Evolutionary conservation across 2,113 vertebrate species (phyloP).

Genomic region (Cyanocitta stelleri): DNA sequence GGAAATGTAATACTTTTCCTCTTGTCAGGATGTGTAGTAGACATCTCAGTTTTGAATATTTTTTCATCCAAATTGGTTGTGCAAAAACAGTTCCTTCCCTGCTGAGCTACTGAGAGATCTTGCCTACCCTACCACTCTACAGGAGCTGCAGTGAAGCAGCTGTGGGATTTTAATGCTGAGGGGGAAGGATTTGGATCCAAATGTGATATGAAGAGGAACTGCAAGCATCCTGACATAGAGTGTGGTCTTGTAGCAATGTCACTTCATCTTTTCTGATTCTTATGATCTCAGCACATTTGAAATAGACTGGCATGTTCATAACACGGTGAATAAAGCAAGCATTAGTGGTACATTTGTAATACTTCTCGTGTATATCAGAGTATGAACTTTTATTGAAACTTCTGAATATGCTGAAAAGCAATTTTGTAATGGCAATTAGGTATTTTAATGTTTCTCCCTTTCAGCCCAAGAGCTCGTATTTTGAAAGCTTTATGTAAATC

Average conservation of each 20-base stretch:
- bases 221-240: background rate
- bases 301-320: background rate
- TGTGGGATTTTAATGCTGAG: background rate
- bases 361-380: background rate
- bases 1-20: background rate
- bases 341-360: background rate
- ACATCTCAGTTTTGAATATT: background rate
- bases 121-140: background rate
- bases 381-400: background rate
- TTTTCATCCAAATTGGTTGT: background rate
- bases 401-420: background rate
- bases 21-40: background rate
- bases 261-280: background rate
- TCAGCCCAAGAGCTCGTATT: background rate
- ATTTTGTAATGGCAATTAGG: background rate
- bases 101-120: background rate
- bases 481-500: background rate
- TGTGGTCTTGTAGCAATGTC: background rate
- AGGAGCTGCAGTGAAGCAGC: background rate
- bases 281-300: background rate
- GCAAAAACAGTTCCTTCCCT: background rate
- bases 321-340: background rate
- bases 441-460: background rate
- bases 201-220: background rate
- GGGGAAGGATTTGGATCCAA: background rate